Conservation (phyloP, 2,113 vertebrate genomes). For the Grus americana region DNA sequence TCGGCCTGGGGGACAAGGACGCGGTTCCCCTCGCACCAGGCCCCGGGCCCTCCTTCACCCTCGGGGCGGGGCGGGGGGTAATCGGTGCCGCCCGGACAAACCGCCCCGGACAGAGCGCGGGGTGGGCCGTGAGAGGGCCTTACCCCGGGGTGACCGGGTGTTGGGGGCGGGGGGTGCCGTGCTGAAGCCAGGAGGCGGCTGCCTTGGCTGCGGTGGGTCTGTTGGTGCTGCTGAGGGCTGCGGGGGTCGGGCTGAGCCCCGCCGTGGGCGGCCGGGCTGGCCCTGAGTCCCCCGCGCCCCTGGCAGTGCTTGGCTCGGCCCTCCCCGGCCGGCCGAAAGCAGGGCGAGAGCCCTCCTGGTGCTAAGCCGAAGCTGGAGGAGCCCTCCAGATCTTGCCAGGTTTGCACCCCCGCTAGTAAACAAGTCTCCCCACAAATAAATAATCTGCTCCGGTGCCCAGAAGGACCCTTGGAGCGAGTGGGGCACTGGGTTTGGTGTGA, state of each 20-base stretch:
- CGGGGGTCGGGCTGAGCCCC: background rate
- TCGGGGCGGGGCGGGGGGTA: too few species aligned
- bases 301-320: background rate
- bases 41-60: background rate
- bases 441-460: fast-evolving
- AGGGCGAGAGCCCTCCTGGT: background rate
- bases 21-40: background rate
- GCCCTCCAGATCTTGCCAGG: fast-evolving
- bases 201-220: background rate
- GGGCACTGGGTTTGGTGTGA: fast-evolving
- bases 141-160: too few species aligned
- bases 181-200: background rate
- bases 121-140: background rate
- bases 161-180: background rate
- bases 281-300: fast-evolving
- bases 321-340: background rate
- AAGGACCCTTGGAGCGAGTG: background rate
- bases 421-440: fast-evolving
- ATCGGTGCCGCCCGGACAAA: background rate
- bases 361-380: background rate
- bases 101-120: background rate
- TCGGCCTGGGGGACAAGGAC: background rate
- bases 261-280: too few species aligned
- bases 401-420: fast-evolving
- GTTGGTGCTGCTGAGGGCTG: background rate